These are phyloP conservation scores for Cheirogaleus major DNA, from an alignment of 2,797 vertebrate species.

Conservation along the genomic window DNA sequence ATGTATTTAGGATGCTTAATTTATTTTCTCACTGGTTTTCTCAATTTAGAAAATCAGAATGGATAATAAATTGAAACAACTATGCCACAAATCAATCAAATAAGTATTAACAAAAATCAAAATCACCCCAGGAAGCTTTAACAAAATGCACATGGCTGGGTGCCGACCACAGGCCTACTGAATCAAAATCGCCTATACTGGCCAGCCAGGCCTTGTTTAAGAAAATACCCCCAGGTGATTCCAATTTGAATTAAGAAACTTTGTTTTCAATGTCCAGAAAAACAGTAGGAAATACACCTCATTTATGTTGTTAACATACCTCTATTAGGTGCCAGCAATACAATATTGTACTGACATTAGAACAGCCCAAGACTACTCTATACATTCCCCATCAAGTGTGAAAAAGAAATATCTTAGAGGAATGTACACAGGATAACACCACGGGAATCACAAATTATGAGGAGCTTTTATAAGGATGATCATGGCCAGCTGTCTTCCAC, in stretches of 20 bases:
- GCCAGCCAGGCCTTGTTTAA: neutral
- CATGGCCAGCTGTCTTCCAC: neutral
- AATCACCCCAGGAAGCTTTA: neutral
- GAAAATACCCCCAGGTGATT: neutral
- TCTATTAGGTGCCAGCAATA: neutral
- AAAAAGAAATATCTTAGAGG: neutral
- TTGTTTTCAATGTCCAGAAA: neutral
- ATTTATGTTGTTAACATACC: neutral
- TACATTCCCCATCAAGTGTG: too few species aligned
- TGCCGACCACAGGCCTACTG: neutral
- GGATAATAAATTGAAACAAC: constrained; percentile 11
- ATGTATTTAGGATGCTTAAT: neutral
- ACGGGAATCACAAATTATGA: neutral
- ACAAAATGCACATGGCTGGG: neutral
- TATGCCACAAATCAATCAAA: neutral
- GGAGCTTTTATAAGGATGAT: neutral
- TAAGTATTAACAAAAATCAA: constrained; percentile 7
- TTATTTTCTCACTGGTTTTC: constrained; percentile 27
- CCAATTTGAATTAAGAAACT: neutral
- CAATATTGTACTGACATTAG: accelerated
- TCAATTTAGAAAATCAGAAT: constrained; percentile 1
- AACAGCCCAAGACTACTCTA: neutral
- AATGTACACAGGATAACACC: too few species aligned
- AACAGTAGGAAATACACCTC: neutral
- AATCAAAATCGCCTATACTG: neutral